Evolutionary conservation across 2,888 invertebrate species (phyloP).

Genomic region (Chrysolina americana): DNA sequence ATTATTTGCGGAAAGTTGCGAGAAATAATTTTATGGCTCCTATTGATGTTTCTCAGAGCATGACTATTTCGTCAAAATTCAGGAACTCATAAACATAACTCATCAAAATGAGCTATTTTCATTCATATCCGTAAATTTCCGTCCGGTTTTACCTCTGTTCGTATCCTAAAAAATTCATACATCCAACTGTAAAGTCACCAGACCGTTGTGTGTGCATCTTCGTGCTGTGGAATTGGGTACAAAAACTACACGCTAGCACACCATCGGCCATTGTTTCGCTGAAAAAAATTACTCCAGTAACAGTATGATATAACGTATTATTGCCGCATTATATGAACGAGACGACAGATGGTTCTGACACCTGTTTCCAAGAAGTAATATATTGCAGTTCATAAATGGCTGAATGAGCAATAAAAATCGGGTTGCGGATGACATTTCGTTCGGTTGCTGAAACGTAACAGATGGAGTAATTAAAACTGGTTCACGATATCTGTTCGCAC

Average conservation of each 20-base stretch:
- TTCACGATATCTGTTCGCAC: background rate
- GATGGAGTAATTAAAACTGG: slow-evolving; percentile 12
- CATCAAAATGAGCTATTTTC: too few species aligned
- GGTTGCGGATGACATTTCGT: background rate
- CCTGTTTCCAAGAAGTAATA: slow-evolving; percentile 21
- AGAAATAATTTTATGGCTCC: too few species aligned
- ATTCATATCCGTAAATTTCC: background rate
- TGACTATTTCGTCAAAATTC: too few species aligned
- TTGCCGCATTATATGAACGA: slow-evolving; percentile 6
- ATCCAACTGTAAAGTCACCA: background rate
- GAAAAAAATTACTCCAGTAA: slow-evolving; percentile 23
- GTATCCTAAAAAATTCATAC: background rate
- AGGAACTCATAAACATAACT: too few species aligned
- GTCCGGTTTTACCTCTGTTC: background rate
- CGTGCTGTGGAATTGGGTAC: background rate
- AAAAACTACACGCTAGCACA: slow-evolving; percentile 22
- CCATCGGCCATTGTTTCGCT: slow-evolving; percentile 20
- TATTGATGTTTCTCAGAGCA: too few species aligned
- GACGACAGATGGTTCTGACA: slow-evolving; percentile 29
- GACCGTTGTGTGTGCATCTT: slow-evolving; percentile 14
- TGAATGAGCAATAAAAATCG: slow-evolving; percentile 7
- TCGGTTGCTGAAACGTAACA: slow-evolving; percentile 10
- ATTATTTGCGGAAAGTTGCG: too few species aligned
- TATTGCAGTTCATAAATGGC: slow-evolving; percentile 19
- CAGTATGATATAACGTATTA: slow-evolving; percentile 24